Evolutionary conservation across 1,140 invertebrate species (phyloP).

Genomic region (Solenopsis fugax): DNA sequence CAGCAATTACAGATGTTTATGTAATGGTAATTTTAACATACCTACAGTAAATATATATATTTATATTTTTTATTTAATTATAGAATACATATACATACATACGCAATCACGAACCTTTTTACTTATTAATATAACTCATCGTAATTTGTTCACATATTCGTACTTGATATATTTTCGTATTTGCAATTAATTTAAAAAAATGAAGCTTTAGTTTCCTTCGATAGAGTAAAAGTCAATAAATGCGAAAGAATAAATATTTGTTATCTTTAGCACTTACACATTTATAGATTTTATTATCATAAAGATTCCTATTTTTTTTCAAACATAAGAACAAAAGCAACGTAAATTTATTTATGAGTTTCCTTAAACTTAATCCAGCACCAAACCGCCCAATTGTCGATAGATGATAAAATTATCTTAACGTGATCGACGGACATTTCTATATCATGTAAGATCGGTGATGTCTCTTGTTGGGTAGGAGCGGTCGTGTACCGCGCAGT

Average conservation of each 20-base stretch:
- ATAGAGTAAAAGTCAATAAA: neutral
- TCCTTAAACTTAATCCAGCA: constrained; percentile 66
- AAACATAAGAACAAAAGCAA: neutral
- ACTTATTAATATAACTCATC: neutral
- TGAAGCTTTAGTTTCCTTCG: neutral
- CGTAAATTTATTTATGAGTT: constrained; percentile 1
- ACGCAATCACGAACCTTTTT: neutral
- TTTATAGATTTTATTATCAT: neutral
- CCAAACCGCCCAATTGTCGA: neutral
- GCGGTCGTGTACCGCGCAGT: constrained; percentile 86
- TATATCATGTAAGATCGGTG: constrained; percentile 81
- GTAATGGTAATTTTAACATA: neutral
- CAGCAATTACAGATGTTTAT: constrained; percentile 21
- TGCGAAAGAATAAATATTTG: neutral
- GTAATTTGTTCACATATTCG: neutral
- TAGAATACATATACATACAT: neutral
- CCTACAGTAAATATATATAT: neutral
- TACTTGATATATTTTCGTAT: neutral
- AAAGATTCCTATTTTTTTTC: neutral
- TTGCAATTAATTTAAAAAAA: neutral
- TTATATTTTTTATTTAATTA: constrained; percentile 1
- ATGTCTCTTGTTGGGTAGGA: constrained; percentile 86
- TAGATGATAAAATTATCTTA: constrained; percentile 67
- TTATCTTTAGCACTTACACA: neutral
- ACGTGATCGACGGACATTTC: constrained; percentile 63